Conservation (phyloP, 2,113 vertebrate species). For the Cololabis saira region DNA sequence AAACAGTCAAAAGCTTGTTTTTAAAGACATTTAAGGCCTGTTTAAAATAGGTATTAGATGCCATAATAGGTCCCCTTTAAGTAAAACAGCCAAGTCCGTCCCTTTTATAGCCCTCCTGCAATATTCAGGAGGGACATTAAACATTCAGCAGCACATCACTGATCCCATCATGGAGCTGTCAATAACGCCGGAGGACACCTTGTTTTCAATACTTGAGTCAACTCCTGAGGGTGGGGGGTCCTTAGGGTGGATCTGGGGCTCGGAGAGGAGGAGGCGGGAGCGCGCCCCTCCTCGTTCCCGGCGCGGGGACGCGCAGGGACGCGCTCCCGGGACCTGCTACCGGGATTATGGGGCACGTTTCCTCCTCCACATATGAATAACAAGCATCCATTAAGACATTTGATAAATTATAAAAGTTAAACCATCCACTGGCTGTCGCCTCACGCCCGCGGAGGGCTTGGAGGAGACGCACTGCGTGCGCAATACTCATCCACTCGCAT, state of each 20-base stretch:
- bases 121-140: slow-evolving; percentile 51
- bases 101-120: slow-evolving; percentile 36
- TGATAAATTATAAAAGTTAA: slow-evolving; percentile 40
- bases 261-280: too few relatives aligned
- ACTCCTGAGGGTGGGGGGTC: slow-evolving; percentile 14
- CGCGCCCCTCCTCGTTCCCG: too few relatives aligned
- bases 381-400: neutral
- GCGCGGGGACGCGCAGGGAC: too few relatives aligned
- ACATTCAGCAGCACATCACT: slow-evolving; percentile 58
- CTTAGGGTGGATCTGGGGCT: too few relatives aligned
- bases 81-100: slow-evolving; percentile 45
- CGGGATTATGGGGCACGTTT: slow-evolving; percentile 13
- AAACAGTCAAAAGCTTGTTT: too few relatives aligned
- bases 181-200: slow-evolving; percentile 54
- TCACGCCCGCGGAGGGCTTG: too few relatives aligned
- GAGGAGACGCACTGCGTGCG: too few relatives aligned
- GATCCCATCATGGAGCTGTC: slow-evolving; percentile 53
- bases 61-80: too few relatives aligned
- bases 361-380: neutral
- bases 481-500: too few relatives aligned
- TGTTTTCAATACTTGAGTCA: slow-evolving; percentile 53
- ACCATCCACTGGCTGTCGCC: neutral
- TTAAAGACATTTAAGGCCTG: too few relatives aligned
- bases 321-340: slow-evolving; percentile 24
- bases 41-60: too few relatives aligned